These are phyloP conservation scores for Rhineura floridana DNA, from an alignment of 2,113 vertebrate genomes.

Conservation along the genomic window DNA sequence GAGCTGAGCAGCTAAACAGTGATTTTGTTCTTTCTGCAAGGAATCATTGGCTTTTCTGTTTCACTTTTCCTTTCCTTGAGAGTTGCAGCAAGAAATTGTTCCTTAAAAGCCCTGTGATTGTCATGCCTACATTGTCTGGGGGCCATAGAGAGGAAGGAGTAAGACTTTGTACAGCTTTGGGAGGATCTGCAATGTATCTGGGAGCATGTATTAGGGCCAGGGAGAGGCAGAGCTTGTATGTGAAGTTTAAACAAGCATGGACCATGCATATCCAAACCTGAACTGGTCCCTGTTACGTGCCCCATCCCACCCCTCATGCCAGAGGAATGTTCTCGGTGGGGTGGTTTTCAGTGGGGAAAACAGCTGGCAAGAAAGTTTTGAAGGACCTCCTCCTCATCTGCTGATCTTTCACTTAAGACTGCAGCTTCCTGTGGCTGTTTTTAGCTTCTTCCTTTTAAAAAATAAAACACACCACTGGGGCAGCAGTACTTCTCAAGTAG, in stretches of 20 bases:
- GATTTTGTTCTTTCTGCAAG: background rate
- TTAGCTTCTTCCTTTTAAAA: no score
- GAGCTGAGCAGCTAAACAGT: background rate
- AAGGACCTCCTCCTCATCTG: background rate
- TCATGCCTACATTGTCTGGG: no score
- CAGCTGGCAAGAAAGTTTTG: background rate
- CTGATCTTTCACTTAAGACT: no score
- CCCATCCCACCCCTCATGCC: no score
- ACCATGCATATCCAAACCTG: background rate
- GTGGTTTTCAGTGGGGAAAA: background rate
- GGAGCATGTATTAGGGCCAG: background rate
- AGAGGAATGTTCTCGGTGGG: background rate
- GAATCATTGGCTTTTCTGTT: background rate
- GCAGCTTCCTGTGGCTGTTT: background rate
- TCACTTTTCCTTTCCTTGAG: background rate
- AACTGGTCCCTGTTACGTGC: background rate
- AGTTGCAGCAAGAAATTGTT: background rate
- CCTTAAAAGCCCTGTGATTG: background rate
- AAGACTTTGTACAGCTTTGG: background rate
- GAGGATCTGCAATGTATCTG: background rate
- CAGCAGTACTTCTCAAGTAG: background rate
- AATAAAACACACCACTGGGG: background rate
- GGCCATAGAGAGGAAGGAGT: background rate
- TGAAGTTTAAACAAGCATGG: background rate
- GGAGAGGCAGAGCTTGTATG: background rate